Base-by-base conservation (phyloP, 2,888 invertebrate genomes). In the Andrena chrysosceles region DNA sequence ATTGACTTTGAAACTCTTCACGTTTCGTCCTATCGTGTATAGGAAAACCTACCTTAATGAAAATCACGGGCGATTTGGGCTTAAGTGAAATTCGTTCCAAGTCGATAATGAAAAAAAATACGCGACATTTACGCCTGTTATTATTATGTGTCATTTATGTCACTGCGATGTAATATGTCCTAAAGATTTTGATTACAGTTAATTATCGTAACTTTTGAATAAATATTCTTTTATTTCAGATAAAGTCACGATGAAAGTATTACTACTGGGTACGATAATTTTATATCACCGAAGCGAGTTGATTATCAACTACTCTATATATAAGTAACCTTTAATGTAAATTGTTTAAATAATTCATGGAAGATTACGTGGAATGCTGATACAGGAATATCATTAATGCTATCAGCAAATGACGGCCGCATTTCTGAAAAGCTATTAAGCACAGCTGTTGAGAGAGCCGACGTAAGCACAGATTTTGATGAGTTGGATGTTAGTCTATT, bases 241-340 rank as follows among this genome's bases (percentile, higher is more conserved):
- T 33, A 52, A 10, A 26, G 29, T 6, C 6, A 49, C 23, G 13
- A 81, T 81, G 79, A 49, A 67, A 23, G n/a, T n/a, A 62, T 10
- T 26, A 20, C 16, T 79, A 56, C n/a, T 62, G n/a, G 54, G 42
- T 35, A 26, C 8, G 13, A 62, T 67, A 31, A 20, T 73, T 48
- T 54, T 54, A 10, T 33, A 59, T 31, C 2, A 13, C 52, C 33
- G 10, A 5, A 20, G 72, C 62, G 56, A 66, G 49, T 33, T 7
- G 0, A 64, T 72, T 52, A 52, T 52, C 6, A 52, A n/a, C 6
- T 10, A 20, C 2, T 26, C 20, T 42, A 0, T 33, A 35, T 16
- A 26, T 52, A 26, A 60, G 1, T 62, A 70, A 70, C 60, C 75
- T 60, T 52, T 8, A n/a, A 68, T 5, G n/a, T 35, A 10, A 42